A percentile compares a stretch with the other conserved stretches of the same genome.
These are phyloP conservation scores for Chloropsis hardwickii DNA, from an alignment of 2,113 vertebrate genomes.

Conservation along the genomic window DNA sequence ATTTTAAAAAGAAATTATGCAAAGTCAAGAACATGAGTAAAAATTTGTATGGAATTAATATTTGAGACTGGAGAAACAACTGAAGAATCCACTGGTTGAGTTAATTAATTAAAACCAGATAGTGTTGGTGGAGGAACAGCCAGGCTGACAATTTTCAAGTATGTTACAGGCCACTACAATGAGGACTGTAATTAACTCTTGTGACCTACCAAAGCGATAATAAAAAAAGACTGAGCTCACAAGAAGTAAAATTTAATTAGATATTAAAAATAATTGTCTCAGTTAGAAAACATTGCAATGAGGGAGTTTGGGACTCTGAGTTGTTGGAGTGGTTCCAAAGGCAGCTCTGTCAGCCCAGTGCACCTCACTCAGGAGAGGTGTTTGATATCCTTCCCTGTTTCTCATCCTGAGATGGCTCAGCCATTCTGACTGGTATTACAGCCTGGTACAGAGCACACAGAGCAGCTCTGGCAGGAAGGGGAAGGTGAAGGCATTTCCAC, in stretches of 20 bases:
- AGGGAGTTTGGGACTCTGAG: not conserved
- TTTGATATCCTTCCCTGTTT: not conserved
- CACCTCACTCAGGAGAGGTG: not conserved
- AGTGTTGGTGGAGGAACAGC: conserved; percentile 8
- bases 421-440: not conserved
- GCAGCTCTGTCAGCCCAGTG: not conserved
- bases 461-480: not conserved
- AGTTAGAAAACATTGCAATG: conserved; percentile 29
- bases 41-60: not conserved
- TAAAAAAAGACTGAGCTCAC: not conserved
- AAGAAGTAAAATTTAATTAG: conserved; percentile 60
- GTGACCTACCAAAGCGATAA: conserved; percentile 41
- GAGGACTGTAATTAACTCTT: conserved; percentile 60
- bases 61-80: not conserved
- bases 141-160: conserved; percentile 18
- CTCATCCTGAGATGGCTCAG: not conserved
- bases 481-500: not conserved
- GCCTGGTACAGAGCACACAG: not conserved
- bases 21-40: not conserved
- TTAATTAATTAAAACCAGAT: conserved; percentile 39
- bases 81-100: not conserved
- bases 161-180: conserved; percentile 36
- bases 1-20: not conserved
- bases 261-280: conserved; percentile 55
- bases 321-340: not conserved